A percentile compares a stretch with the other conserved stretches of the same genome.
Evolutionary conservation across 2,888 invertebrate species (phyloP).

Genomic region (Criorhina ranunculi): DNA sequence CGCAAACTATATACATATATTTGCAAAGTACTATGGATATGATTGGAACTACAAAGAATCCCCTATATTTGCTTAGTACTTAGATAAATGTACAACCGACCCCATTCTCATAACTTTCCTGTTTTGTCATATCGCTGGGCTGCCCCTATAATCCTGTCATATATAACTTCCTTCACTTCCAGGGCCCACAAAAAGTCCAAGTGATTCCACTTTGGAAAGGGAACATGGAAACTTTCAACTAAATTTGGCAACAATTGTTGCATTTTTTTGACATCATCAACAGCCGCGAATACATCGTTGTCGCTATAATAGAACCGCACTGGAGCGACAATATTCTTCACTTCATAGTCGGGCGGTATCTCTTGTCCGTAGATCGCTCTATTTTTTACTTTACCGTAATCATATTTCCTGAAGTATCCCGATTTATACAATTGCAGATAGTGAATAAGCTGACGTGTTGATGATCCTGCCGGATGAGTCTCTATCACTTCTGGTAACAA

Average conservation of each 20-base stretch:
- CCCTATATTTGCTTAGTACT: too few relatives aligned
- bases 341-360: constrained; percentile 87
- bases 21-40: too few relatives aligned
- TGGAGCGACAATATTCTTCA: constrained; percentile 86
- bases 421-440: constrained; percentile 87
- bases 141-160: constrained; percentile 83
- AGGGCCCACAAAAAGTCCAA: constrained; percentile 89
- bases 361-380: constrained; percentile 85
- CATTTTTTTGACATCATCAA: constrained; percentile 85
- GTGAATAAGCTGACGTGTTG: constrained; percentile 89
- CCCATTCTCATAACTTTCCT: constrained; percentile 25
- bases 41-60: too few relatives aligned
- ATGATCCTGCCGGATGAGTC: constrained; percentile 89
- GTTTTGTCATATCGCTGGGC: constrained; percentile 54
- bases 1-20: too few relatives aligned
- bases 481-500: constrained; percentile 88
- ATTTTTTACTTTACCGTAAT: constrained; percentile 86
- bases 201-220: constrained; percentile 87
- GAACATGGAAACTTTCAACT: constrained; percentile 84
- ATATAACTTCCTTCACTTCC: constrained; percentile 87
- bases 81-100: too few relatives aligned
- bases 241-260: constrained; percentile 85
- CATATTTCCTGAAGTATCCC: constrained; percentile 86
- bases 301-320: constrained; percentile 88
- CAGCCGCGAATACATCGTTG: constrained; percentile 88